Base-by-base conservation (phyloP, 2,113 vertebrate genomes). In the Bos indicus region DNA sequence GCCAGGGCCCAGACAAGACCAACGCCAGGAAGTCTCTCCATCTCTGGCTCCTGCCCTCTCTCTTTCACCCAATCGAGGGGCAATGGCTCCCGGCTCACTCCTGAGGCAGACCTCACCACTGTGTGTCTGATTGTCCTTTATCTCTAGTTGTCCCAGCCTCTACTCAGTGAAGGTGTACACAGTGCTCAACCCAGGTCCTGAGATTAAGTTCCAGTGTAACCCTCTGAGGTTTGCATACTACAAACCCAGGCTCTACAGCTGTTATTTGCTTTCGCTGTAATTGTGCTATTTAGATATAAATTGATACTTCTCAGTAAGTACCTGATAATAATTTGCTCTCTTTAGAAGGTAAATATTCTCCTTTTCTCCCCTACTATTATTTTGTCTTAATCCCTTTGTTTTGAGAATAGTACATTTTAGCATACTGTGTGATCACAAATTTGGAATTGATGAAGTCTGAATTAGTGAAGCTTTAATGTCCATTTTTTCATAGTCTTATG, bases 391-490 rank as follows among this genome's bases (percentile, higher is more conserved):
- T 93, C 14, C 46, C 14, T 96, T 88, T 83, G 67, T 52, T 94
- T 67, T 94, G 67, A n/a, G 64, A 95, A 94, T 4, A 85, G 56
- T 86, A 54, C n/a, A 74, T 71, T 95, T 97, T 43, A 91, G 21
- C 9, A 23, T 77, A 33, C 74, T 60, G 14, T 30, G 36, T 86
- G 93, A 91, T 93, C 60, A 62, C 91, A 40, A n/a, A 71, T 83
- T 95, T 71, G 60, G 96, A 97, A 90, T 52, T 48, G 43, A 54
- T 56, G 51, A 62, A 54, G 67, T 95, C 64, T 48, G 46, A 95
- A 64, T 96, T 89, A 83, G 67, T 82, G 84, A 98, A 67, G 74
- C 86, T 87, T 88, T 89, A 25, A 67, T 92, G 74, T 80, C 7
- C 91, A 13, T 88, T 48, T 95, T 96, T 86, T 92, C 67, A 43